phyloP scores from a whole-genome alignment of 2,113 vertebrate species.

The Paracyprichromis sp. region DNA sequence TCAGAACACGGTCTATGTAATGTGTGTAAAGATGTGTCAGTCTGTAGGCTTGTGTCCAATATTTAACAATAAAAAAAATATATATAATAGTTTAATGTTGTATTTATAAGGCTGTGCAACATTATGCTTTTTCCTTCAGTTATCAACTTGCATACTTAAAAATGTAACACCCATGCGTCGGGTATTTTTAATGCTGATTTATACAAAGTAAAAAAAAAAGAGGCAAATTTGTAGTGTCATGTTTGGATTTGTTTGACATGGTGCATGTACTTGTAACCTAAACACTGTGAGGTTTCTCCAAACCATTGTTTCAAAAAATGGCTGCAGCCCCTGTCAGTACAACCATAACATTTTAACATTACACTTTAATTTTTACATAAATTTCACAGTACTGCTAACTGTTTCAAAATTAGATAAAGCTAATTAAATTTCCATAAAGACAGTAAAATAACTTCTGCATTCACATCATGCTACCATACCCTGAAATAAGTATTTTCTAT shows the following conservation, averaged over 20 bases:
- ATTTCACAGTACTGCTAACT: background rate
- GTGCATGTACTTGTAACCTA: background rate
- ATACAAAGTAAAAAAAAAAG: background rate
- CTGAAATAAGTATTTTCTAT: background rate
- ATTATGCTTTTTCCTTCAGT: background rate
- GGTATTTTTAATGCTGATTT: background rate
- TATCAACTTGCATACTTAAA: background rate
- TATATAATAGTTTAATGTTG: background rate
- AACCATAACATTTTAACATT: background rate
- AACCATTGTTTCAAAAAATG: background rate
- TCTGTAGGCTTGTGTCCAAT: background rate
- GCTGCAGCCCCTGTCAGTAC: background rate
- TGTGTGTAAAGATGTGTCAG: background rate
- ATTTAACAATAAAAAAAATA: background rate
- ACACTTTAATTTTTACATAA: background rate
- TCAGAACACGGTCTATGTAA: background rate
- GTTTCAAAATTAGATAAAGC: background rate
- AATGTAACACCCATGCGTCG: background rate
- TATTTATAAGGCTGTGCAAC: background rate
- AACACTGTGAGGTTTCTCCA: background rate
- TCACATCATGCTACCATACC: background rate
- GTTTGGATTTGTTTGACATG: background rate
- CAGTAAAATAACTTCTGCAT: background rate
- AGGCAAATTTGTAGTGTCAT: background rate
- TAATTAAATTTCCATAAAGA: background rate